Conservation (phyloP, 2,113 vertebrate species). For the Noturus placidus region DNA sequence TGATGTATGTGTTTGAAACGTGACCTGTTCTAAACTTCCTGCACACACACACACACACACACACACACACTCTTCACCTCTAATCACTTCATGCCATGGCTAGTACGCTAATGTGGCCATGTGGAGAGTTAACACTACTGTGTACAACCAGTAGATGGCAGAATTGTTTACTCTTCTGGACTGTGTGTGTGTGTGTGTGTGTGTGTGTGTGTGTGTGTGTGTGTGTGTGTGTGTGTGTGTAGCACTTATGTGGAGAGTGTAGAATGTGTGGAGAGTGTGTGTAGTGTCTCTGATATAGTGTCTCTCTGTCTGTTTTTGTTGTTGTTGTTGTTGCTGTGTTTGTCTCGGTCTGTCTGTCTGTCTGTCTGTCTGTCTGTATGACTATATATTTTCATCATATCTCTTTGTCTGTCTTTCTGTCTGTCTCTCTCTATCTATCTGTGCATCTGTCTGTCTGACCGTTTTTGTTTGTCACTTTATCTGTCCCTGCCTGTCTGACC, state of each 20-base stretch:
- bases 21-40: background rate
- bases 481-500: background rate
- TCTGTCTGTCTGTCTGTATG: background rate
- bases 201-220: background rate
- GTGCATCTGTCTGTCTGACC: background rate
- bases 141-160: slow-evolving; percentile 47
- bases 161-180: slow-evolving; percentile 30
- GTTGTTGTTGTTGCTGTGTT: background rate
- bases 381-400: no score
- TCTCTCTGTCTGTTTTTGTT: background rate
- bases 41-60: background rate
- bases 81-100: background rate
- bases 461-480: background rate
- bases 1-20: background rate
- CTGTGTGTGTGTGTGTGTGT: background rate
- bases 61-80: background rate
- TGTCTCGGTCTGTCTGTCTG: background rate
- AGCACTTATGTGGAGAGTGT: no score
- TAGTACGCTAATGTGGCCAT: background rate
- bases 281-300: background rate
- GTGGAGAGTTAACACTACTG: background rate
- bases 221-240: slow-evolving; percentile 1
- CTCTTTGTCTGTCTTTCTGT: no score
- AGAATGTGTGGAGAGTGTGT: no score
- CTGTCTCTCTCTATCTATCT: no score